Conservation (phyloP, 1,140 invertebrate genomes). For the Heliconius hewitsoni region DNA sequence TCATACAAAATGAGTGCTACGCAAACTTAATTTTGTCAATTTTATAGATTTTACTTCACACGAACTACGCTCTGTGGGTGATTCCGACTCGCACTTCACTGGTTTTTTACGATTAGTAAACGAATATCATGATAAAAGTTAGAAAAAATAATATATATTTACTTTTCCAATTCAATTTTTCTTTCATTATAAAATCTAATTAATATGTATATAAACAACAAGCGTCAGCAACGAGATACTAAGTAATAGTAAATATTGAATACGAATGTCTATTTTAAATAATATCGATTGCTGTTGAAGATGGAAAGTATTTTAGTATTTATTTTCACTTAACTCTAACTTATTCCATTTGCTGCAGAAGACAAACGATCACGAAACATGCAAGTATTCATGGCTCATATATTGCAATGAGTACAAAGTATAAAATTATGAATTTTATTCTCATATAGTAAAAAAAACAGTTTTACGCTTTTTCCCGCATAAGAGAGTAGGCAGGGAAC, state of each 20-base stretch:
- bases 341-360: constrained; percentile 21
- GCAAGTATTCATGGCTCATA: constrained; percentile 26
- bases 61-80: too few relatives aligned
- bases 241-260: constrained; percentile 13
- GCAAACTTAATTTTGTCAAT: too few relatives aligned
- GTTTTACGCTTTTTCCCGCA: too few relatives aligned
- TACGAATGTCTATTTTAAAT: constrained; percentile 16
- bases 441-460: not conserved
- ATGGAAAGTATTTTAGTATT: constrained; percentile 26
- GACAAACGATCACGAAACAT: constrained; percentile 26
- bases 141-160: not conserved
- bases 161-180: not conserved
- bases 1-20: too few relatives aligned
- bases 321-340: constrained; percentile 31
- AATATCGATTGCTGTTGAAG: constrained; percentile 20
- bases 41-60: too few relatives aligned
- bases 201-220: not conserved
- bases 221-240: not conserved
- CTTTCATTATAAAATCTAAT: not conserved
- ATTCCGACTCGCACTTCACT: too few relatives aligned
- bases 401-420: constrained; percentile 13
- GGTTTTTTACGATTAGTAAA: too few relatives aligned
- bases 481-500: too few relatives aligned
- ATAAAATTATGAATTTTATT: not conserved
- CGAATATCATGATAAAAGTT: too few relatives aligned